Conservation (phyloP, 2,888 invertebrate species). For the Epistrophe eligans region DNA sequence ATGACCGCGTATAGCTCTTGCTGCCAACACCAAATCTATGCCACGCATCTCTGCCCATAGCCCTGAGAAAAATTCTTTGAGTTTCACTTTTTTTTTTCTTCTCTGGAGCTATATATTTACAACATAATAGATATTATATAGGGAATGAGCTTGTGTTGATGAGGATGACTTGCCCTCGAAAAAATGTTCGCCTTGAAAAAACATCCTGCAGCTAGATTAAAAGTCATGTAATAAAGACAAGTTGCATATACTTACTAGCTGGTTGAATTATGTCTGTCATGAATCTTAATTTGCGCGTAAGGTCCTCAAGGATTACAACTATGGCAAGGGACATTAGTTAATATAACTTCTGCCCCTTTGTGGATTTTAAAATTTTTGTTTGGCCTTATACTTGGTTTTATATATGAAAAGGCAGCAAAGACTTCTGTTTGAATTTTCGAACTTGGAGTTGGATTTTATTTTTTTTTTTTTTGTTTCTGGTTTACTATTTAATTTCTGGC, state of each 20-base stretch:
- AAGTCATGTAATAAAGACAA: slow-evolving; percentile 66
- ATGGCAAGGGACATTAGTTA: slow-evolving; percentile 44
- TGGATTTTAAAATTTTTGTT: background rate
- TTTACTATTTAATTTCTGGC: slow-evolving; percentile 46
- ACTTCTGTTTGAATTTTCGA: slow-evolving; percentile 10
- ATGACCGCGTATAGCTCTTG: background rate
- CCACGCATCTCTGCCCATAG: background rate
- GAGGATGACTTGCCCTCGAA: slow-evolving; percentile 21
- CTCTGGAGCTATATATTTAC: background rate
- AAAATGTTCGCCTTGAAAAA: slow-evolving; percentile 19
- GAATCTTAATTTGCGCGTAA: slow-evolving; percentile 64
- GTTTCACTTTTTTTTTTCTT: slow-evolving; percentile 58
- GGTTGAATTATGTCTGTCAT: slow-evolving; percentile 67
- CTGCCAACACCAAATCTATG: slow-evolving; percentile 14
- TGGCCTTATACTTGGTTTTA: background rate
- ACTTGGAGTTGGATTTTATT: background rate
- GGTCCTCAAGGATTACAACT: slow-evolving; percentile 63
- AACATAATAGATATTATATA: background rate
- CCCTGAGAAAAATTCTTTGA: slow-evolving; percentile 49
- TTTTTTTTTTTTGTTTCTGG: slow-evolving; percentile 16
- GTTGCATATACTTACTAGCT: slow-evolving; percentile 51
- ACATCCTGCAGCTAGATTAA: slow-evolving; percentile 61
- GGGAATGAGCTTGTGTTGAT: background rate
- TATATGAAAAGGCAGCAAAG: background rate
- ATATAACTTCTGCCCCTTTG: slow-evolving; percentile 37